Conservation (phyloP, 2,888 invertebrate genomes). For the Leistus spinibarbis region DNA sequence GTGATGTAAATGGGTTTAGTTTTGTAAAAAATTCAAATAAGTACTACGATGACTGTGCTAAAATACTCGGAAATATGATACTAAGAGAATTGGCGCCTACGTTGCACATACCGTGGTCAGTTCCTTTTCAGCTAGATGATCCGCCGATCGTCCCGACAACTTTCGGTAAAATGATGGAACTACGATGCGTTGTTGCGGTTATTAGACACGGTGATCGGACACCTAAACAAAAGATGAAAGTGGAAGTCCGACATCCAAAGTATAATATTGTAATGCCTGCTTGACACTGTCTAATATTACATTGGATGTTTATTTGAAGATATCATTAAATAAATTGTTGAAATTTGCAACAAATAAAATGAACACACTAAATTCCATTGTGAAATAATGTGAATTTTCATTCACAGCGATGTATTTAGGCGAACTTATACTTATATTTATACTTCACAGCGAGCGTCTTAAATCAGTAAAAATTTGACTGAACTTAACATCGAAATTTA, state of each 20-base stretch:
- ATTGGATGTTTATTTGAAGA: slow-evolving; percentile 13
- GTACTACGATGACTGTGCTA: slow-evolving; percentile 99
- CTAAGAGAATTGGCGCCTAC: slow-evolving; percentile 92
- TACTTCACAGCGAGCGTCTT: too few relatives aligned
- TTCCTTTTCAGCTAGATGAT: slow-evolving; percentile 96
- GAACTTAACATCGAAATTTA: too few relatives aligned
- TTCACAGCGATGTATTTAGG: too few relatives aligned
- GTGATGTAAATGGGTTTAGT: slow-evolving; percentile 99
- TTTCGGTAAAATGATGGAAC: slow-evolving; percentile 94
- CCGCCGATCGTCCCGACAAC: slow-evolving; percentile 99
- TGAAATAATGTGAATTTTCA: too few relatives aligned
- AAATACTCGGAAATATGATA: slow-evolving; percentile 98
- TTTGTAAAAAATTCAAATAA: slow-evolving; percentile 99
- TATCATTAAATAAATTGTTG: too few relatives aligned
- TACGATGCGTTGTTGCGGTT: slow-evolving; percentile 94
- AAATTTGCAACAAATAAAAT: slow-evolving; percentile 10
- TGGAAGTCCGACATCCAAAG: slow-evolving; percentile 96
- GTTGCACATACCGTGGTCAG: slow-evolving; percentile 95
- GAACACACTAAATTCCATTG: too few relatives aligned
- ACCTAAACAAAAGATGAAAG: slow-evolving; percentile 99
- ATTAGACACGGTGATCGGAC: slow-evolving; percentile 98
- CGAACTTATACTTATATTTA: too few relatives aligned
- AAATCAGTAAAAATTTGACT: too few relatives aligned
- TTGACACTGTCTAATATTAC: too few relatives aligned
- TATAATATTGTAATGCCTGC: too few relatives aligned